Base-by-base conservation (phyloP, 2,888 invertebrate genomes). In the Blera fallax region DNA sequence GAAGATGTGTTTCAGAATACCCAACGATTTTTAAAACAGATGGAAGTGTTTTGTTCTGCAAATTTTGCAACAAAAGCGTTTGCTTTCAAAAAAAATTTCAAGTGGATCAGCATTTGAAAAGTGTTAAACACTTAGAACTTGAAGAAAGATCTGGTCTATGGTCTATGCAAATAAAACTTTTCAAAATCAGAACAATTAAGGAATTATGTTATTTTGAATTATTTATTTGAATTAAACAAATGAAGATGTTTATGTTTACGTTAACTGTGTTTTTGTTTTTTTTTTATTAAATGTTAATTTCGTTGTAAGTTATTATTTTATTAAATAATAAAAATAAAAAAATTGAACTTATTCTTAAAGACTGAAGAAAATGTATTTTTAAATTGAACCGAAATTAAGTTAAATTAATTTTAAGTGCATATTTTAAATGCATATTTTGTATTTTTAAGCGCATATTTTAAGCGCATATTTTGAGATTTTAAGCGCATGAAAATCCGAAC, bases 51-150 rank as follows among this genome's bases (percentile, higher is more conserved):
- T 40, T 78, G 34, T 62, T 50, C 16, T 70, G 69, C 78, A 78
- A 78, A 78, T 32, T 62, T 50, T 60, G 78, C 40, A 78, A 78
- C 52, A 78, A 50, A 62, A n/a, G 32, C 27, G 70, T 78, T 21
- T 48, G 58, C 6, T 43, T 40, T 27, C 40, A 69, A 21, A 70
- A 43, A 50, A 70, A 45, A 32, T 60, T 58, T 40, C 14, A 27
- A 34, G 48, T 69, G n/a, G 45, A 56, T 52, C 60, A 54, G 29
- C 76, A 76, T 43, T 29, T 67, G n/a, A 52, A 32, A 52, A 74
- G 74, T 50, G 29, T 29, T 11, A 73, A 45, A 27, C 62, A 74
- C 48, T 48, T 50, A 48, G 52, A 74, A 43, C 43, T 56, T 52
- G 14, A 67, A 16, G 18, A 18, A 45, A 37, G 45, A 76, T n/a